Percentiles rank a stretch among this genome's conserved stretches.
Conservation (phyloP, 2,797 vertebrate genomes). For the Sebastes aleutianus region DNA sequence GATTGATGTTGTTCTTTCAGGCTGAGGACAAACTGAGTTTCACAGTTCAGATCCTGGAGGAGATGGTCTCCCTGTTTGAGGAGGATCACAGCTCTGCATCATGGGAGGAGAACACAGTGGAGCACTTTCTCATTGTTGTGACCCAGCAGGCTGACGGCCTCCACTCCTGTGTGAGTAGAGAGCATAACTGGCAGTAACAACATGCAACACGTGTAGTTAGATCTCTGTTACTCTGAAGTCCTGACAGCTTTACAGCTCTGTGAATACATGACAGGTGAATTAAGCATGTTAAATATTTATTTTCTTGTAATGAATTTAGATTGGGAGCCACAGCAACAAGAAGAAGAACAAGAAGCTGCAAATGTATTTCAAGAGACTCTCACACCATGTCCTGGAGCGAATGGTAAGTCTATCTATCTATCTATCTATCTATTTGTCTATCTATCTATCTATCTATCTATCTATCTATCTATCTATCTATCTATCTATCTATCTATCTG, state of each 20-base stretch:
- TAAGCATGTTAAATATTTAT: neutral
- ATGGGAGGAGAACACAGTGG: constrained; percentile 57
- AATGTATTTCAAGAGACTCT: too few relatives aligned
- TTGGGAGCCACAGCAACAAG: too few relatives aligned
- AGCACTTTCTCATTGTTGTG: constrained; percentile 57
- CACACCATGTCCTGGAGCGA: too few relatives aligned
- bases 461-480: neutral
- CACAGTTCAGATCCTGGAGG: constrained; percentile 56
- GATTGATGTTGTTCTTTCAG: too few relatives aligned
- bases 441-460: neutral
- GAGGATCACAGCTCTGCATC: constrained; percentile 43
- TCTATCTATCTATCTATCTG: too few relatives aligned
- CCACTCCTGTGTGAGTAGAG: constrained; percentile 64
- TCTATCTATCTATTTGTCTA: too few relatives aligned
- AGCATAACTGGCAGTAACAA: too few relatives aligned
- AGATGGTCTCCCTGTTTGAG: constrained; percentile 53
- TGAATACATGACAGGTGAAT: neutral
- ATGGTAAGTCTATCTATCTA: too few relatives aligned
- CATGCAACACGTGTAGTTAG: too few relatives aligned
- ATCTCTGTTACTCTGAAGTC: neutral
- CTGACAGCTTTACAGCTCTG: neutral
- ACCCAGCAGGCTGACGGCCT: constrained; percentile 53
- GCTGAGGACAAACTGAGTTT: too few relatives aligned
- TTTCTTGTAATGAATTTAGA: neutral
- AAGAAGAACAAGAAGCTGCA: too few relatives aligned